Percentiles rank a stretch among this genome's conserved stretches.
These are phyloP conservation scores for Bradypodion pumilum DNA, from an alignment of 2,797 vertebrate genomes.

Conservation along the genomic window DNA sequence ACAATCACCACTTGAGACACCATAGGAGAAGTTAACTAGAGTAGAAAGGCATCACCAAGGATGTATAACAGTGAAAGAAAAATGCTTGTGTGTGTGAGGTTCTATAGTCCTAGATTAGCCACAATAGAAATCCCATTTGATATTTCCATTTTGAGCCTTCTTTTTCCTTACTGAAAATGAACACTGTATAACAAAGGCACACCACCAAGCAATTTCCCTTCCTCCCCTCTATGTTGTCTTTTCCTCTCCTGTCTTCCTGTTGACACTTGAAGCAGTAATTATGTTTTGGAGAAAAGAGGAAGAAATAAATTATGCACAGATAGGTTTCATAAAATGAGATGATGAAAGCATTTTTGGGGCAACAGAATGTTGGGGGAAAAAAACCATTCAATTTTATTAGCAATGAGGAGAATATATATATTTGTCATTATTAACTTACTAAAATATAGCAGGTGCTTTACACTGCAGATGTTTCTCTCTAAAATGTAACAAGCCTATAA, in stretches of 20 bases:
- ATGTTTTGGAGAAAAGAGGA: neutral
- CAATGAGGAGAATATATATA: neutral
- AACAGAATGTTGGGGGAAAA: neutral
- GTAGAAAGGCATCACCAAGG: neutral
- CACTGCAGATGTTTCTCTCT: constrained; percentile 48
- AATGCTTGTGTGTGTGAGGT: neutral
- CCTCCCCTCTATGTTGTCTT: neutral
- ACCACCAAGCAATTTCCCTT: rapidly evolving
- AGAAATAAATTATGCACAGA: rapidly evolving
- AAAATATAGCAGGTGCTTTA: constrained; percentile 45
- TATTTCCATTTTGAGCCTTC: neutral
- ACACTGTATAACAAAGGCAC: neutral
- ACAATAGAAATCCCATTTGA: neutral
- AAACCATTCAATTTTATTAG: constrained; percentile 22
- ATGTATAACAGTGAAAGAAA: neutral
- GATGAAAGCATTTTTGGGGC: neutral
- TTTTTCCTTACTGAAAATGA: neutral
- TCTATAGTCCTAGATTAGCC: neutral
- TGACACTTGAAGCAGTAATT: constrained; percentile 15
- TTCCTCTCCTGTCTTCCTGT: neutral
- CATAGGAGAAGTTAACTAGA: neutral
- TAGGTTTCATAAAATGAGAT: neutral
- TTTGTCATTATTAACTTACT: constrained; percentile 30
- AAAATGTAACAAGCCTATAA: constrained; percentile 43
- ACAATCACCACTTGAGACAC: neutral